Conservation (phyloP, 2,113 vertebrate genomes). For the Bos indicus region DNA sequence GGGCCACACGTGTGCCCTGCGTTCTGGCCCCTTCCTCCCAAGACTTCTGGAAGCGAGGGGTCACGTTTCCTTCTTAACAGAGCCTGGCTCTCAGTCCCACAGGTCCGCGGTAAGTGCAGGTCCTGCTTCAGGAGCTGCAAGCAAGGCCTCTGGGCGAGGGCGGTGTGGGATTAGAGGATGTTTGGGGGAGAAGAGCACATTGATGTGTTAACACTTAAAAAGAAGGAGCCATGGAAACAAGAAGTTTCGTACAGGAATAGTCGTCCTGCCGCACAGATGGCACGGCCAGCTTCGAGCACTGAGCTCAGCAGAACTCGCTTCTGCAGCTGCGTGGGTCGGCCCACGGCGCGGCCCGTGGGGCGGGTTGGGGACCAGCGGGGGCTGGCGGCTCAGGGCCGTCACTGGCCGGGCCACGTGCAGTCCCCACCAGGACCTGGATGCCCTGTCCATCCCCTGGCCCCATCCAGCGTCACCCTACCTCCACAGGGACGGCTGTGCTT, state of each 20-base stretch:
- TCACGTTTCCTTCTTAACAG: not conserved
- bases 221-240: too few relatives aligned
- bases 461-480: fast-evolving
- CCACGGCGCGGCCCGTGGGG: not conserved
- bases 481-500: fast-evolving
- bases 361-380: not conserved
- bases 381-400: fast-evolving
- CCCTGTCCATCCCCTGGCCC: too few relatives aligned
- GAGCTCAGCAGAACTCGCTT: not conserved
- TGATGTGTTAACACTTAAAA: not conserved
- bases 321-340: fast-evolving
- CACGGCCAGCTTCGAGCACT: fast-evolving
- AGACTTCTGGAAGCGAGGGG: not conserved
- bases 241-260: not conserved
- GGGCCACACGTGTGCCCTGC: fast-evolving
- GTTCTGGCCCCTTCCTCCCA: fast-evolving
- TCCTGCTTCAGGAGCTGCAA: not conserved
- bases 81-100: not conserved
- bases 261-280: fast-evolving
- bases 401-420: fast-evolving
- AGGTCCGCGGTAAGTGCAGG: too few relatives aligned
- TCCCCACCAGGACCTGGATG: fast-evolving
- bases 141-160: not conserved
- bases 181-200: fast-evolving
- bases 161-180: too few relatives aligned